phyloP scores from a whole-genome alignment of 2,888 invertebrate genomes.

The Microdon myrmicae region DNA sequence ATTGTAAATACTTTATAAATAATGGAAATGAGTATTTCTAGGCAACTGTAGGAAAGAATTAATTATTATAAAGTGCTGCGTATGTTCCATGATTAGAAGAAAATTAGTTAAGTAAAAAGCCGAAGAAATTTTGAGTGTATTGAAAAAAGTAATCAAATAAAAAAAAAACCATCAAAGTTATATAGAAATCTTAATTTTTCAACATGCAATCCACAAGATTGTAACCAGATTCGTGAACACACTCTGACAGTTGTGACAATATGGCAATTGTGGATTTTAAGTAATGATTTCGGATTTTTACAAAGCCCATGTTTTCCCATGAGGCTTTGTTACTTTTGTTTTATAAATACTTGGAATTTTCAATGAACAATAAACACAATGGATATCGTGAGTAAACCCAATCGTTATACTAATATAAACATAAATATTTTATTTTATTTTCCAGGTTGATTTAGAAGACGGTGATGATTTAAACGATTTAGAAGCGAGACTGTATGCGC shows the following conservation, averaged over 20 bases:
- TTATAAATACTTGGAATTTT: too few species aligned
- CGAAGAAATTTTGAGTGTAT: too few species aligned
- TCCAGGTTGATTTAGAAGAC: constrained; percentile 54
- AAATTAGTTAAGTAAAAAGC: too few species aligned
- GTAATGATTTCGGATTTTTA: neutral
- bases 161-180: neutral
- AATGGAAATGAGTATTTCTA: too few species aligned
- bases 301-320: neutral
- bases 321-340: too few species aligned
- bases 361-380: too few species aligned
- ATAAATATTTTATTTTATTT: neutral
- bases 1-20: too few species aligned
- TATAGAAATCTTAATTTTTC: neutral
- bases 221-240: neutral
- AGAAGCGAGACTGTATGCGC: constrained; percentile 63
- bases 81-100: too few species aligned
- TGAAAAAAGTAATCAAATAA: neutral
- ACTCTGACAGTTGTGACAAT: neutral
- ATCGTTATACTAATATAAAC: neutral
- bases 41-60: too few species aligned
- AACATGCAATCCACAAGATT: neutral
- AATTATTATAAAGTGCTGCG: too few species aligned
- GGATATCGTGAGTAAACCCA: neutral
- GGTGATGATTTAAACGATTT: constrained; percentile 61
- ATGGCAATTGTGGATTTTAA: neutral